Conservation (phyloP, 2,888 invertebrate species). For the Trilocha varians region DNA sequence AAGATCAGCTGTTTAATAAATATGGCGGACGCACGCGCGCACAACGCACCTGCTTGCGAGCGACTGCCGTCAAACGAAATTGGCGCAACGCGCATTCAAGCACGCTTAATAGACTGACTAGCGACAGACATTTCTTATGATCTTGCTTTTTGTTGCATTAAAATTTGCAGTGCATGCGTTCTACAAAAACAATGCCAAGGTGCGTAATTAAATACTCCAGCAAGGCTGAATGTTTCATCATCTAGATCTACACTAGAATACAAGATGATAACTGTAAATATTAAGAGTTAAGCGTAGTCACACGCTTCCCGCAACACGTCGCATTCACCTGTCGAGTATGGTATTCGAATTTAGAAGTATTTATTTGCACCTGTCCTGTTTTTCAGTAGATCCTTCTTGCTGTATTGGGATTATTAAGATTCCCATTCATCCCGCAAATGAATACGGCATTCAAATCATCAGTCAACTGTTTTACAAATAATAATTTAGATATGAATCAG, state of each 20-base stretch:
- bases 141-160: slow-evolving; percentile 1
- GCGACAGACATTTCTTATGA: slow-evolving; percentile 25
- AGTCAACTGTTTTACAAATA: too few species aligned
- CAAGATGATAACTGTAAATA: not conserved
- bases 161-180: not conserved
- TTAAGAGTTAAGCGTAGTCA: too few species aligned
- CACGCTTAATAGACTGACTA: slow-evolving; percentile 42
- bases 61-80: slow-evolving; percentile 62
- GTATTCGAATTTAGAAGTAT: too few species aligned
- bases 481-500: too few species aligned
- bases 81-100: slow-evolving; percentile 55
- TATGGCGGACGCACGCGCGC: slow-evolving; percentile 59
- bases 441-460: too few species aligned
- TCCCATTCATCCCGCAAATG: too few species aligned
- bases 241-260: not conserved
- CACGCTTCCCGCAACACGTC: too few species aligned
- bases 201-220: not conserved
- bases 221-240: not conserved
- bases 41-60: slow-evolving; percentile 64
- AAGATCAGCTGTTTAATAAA: slow-evolving; percentile 49
- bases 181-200: not conserved
- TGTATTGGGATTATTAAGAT: too few species aligned
- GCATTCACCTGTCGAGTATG: too few species aligned
- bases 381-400: too few species aligned
- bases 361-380: too few species aligned